Percentiles rank a stretch among this genome's conserved stretches.
phyloP scores from a whole-genome alignment of 2,888 invertebrate species.

The Meghimatium bilineatum region DNA sequence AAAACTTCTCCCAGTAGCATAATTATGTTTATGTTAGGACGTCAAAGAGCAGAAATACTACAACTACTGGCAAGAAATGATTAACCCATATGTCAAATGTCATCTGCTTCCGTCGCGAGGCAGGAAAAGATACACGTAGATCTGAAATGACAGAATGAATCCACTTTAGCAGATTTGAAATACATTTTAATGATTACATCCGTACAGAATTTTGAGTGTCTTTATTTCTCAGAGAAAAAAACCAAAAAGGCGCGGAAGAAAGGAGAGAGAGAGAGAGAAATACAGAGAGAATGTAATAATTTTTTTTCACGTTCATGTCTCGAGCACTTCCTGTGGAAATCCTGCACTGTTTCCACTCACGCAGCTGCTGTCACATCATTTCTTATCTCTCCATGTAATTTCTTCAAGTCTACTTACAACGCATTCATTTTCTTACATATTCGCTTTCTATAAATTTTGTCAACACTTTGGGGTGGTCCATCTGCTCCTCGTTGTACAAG shows the following conservation, averaged over 20 bases:
- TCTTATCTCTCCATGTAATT: neutral
- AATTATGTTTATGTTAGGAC: no score
- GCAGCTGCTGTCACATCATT: neutral
- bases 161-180: neutral
- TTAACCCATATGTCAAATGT: conserved; percentile 6
- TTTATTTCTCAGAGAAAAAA: neutral
- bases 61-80: neutral
- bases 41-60: neutral
- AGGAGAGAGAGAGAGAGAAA: neutral
- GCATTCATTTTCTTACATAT: no score
- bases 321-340: neutral
- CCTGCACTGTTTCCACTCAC: neutral
- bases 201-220: neutral
- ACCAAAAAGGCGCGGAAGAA: no score
- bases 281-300: neutral
- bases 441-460: no score
- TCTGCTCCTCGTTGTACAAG: no score
- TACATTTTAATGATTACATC: conserved; percentile 1
- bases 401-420: no score
- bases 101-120: conserved; percentile 11
- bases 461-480: no score
- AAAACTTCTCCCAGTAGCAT: no score
- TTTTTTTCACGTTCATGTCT: neutral
- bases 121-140: neutral
- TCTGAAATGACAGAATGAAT: neutral